Evolutionary conservation across 2,888 invertebrate species (phyloP), one percentile per base, ranked within the genome.

Genomic region (Harpalus rubripes): DNA sequence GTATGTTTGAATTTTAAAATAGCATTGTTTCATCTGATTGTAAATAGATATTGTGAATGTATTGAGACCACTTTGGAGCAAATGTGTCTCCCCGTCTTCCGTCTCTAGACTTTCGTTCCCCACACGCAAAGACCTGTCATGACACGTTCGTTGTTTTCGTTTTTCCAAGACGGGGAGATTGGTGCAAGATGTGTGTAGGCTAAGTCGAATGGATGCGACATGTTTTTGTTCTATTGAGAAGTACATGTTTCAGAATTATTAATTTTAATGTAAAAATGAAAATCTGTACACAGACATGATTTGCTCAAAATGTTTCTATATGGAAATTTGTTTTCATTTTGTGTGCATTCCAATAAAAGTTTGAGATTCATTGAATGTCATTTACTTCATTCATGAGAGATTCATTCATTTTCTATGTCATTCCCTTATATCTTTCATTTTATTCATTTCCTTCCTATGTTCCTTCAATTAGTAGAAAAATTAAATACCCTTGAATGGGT

Each of bases 331-430:
- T 84, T 78, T 84, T 76, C 61, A 84, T 84, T 84, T 84, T 84
- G 84, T 84, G 84, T 84, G 84, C 84, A 84, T 84, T 84, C 84
- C 84, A 84, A 84, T 84, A 78, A 84, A 84, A 84, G 84, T 84
- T 84, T 84, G 84, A 84, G 84, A 84, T 63, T 84, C 59, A 84
- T 78, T 84, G 78, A 84, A 78, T 41, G 32, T 39, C 32, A 68
- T 26, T 10, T 10, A 39, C n/a, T n/a, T 68, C 15, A 68, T 68
- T 68, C 32, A 39, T 63, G 12, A 26, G n/a, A 59, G 22, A 63
- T n/a, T 39, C 32, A n/a, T 32, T 68, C 68, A 26, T 65, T 7
- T 0, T 22, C 10, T 26, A 63, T 16, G 10, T 22, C 63, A 26
- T 22, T 22, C 26, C 44, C 16, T 74, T 74, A 18, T 74, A 56